phyloP scores from a whole-genome alignment of 1,140 invertebrate genomes.

The Macrosteles quadrilineatus region DNA sequence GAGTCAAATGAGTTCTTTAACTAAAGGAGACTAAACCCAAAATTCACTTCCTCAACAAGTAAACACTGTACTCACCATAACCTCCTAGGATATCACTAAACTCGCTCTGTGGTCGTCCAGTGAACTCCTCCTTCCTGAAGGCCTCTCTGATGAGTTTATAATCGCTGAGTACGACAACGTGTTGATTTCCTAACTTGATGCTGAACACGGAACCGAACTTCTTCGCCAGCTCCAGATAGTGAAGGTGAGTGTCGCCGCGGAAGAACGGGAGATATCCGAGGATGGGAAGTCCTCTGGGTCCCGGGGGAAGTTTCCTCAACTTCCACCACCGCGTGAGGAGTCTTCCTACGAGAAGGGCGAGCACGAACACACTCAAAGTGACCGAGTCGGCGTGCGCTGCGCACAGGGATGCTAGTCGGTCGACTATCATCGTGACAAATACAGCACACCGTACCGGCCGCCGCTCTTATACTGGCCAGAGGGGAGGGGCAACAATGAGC shows the following conservation, averaged over 20 bases:
- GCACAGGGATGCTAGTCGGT: background rate
- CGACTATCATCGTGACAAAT: background rate
- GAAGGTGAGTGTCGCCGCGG: slow-evolving; percentile 73
- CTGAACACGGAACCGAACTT: slow-evolving; percentile 82
- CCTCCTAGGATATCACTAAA: slow-evolving; percentile 85
- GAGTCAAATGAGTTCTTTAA: too few species aligned
- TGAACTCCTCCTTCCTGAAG: slow-evolving; percentile 82
- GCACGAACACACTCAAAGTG: slow-evolving; percentile 1
- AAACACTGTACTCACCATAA: slow-evolving; percentile 76
- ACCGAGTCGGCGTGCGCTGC: background rate
- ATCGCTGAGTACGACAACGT: slow-evolving; percentile 83
- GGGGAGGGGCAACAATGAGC: background rate
- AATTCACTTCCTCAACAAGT: too few species aligned
- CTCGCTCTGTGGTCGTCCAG: slow-evolving; percentile 78
- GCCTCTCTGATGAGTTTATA: slow-evolving; percentile 79
- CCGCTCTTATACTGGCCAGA: background rate
- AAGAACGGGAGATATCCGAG: slow-evolving; percentile 81
- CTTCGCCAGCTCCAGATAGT: slow-evolving; percentile 70
- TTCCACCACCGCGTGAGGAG: background rate
- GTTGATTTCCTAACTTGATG: slow-evolving; percentile 73
- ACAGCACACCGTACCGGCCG: background rate
- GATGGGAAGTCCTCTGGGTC: slow-evolving; percentile 81
- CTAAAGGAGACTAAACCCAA: too few species aligned
- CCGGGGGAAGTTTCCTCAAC: slow-evolving; percentile 65
- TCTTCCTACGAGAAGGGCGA: background rate